phyloP scores from a whole-genome alignment of 2,888 invertebrate genomes.

The Pachycephus smyrnensis region DNA sequence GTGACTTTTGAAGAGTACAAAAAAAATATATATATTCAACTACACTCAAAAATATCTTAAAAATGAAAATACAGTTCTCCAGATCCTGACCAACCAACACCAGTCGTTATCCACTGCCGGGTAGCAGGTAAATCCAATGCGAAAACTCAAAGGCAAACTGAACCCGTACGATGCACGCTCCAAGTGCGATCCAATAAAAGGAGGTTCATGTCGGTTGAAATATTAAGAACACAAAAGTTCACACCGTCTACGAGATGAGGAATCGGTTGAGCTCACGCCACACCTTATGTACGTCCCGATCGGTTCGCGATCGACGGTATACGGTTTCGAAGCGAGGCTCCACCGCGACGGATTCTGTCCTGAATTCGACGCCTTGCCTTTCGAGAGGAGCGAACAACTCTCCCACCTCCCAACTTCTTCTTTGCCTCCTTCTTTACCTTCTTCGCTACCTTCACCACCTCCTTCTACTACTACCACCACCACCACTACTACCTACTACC shows the following conservation, averaged over 20 bases:
- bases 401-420: background rate
- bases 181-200: background rate
- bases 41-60: background rate
- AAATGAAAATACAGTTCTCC: background rate
- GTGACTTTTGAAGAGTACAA: background rate
- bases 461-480: background rate
- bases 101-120: background rate
- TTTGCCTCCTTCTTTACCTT: conserved; percentile 3
- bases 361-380: conserved; percentile 49
- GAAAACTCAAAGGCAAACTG: background rate
- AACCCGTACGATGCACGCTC: background rate
- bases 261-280: conserved; percentile 38
- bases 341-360: conserved; percentile 50
- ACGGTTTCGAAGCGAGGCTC: conserved; percentile 40
- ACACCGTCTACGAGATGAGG: background rate
- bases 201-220: background rate
- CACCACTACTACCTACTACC: background rate
- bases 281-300: conserved; percentile 48
- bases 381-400: conserved; percentile 26
- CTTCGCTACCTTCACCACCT: background rate
- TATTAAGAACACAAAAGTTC: background rate
- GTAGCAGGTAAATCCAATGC: background rate
- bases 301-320: conserved; percentile 42
- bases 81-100: background rate
- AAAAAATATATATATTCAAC: background rate